Conservation (phyloP, 2,113 vertebrate genomes). For the Seriola dumerili region DNA sequence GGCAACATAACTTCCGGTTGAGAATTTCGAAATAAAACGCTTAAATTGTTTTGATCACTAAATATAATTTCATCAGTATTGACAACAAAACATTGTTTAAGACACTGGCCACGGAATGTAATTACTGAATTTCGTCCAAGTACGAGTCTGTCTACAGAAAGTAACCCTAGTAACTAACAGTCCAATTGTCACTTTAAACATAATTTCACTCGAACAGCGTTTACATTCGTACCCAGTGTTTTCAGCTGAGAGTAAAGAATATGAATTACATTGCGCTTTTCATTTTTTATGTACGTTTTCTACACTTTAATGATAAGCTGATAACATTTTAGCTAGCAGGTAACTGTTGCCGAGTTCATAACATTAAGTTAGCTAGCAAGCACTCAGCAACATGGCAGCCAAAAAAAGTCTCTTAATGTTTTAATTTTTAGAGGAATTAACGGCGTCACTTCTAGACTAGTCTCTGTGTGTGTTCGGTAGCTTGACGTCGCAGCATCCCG, state of each 20-base stretch:
- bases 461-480: background rate
- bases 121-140: background rate
- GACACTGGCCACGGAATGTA: background rate
- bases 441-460: background rate
- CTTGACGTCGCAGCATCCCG: conserved; percentile 39
- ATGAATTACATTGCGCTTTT: background rate
- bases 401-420: background rate
- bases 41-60: background rate
- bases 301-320: background rate
- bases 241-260: too few relatives aligned
- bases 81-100: background rate
- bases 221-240: too few relatives aligned
- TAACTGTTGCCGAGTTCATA: background rate
- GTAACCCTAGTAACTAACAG: background rate
- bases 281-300: too few relatives aligned
- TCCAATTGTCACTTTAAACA: too few relatives aligned
- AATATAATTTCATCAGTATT: background rate
- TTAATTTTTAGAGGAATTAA: background rate
- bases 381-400: background rate
- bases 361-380: too few relatives aligned
- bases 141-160: background rate
- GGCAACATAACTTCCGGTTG: conserved; percentile 15
- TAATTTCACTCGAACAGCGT: too few relatives aligned
- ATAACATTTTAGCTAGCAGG: background rate
- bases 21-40: conserved; percentile 39